Conservation (phyloP, 2,113 vertebrate species). For the Tetrao urogallus region DNA sequence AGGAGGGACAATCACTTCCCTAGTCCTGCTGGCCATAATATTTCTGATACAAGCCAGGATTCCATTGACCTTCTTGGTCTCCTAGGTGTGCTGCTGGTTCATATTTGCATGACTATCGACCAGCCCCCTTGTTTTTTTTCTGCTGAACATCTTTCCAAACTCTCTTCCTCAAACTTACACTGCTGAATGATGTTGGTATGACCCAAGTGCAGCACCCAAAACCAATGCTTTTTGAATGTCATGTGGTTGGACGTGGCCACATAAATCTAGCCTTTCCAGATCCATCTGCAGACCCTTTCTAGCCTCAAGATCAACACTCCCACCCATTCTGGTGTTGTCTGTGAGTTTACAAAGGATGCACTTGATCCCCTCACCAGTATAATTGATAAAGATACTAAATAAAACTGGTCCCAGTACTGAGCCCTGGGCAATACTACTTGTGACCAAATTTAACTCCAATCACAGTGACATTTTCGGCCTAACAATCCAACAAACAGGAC, state of each 20-base stretch:
- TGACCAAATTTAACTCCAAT: not conserved
- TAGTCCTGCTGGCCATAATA: not conserved
- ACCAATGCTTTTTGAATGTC: not conserved
- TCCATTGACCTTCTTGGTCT: not conserved
- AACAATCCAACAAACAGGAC: not conserved
- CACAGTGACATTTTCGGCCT: not conserved
- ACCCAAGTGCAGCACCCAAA: not conserved
- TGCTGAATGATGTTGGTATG: not conserved
- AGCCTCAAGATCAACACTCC: too few species aligned
- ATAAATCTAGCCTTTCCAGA: too few species aligned
- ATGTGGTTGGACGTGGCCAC: too few species aligned
- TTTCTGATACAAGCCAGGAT: not conserved
- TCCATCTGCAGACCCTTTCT: too few species aligned
- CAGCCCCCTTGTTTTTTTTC: not conserved
- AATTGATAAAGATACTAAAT: not conserved
- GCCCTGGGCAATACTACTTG: not conserved
- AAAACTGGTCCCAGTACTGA: not conserved
- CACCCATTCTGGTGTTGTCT: too few species aligned
- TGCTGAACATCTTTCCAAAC: not conserved
- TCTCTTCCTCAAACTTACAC: not conserved
- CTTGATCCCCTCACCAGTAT: not conserved
- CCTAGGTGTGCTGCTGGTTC: not conserved
- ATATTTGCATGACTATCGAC: not conserved
- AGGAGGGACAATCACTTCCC: not conserved
- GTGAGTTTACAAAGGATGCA: not conserved